Percentiles rank a stretch among this genome's conserved stretches.
Evolutionary conservation across 2,888 invertebrate genomes (phyloP).

Genomic region (Drosophila monieri): DNA sequence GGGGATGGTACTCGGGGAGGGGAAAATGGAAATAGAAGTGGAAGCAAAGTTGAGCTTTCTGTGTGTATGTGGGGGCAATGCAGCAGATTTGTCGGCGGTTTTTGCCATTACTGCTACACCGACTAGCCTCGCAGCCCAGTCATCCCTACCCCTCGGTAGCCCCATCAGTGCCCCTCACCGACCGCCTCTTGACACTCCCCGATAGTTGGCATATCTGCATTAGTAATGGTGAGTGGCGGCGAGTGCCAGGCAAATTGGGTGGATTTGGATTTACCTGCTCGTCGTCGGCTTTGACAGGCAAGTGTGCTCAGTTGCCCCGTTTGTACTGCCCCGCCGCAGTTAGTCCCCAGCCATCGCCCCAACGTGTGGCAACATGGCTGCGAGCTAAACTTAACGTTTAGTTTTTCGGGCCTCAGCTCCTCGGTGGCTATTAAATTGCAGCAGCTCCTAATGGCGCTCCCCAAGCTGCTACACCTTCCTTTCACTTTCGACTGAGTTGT

Average conservation of each 20-base stretch:
- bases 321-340: background rate
- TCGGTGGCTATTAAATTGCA: conserved; percentile 69
- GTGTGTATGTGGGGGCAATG: conserved; percentile 54
- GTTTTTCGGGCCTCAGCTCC: conserved; percentile 52
- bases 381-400: conserved; percentile 62
- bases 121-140: conserved; percentile 7
- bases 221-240: conserved; percentile 73
- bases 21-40: conserved; percentile 1
- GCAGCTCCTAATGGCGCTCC: conserved; percentile 44
- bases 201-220: conserved; percentile 73
- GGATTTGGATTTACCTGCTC: conserved; percentile 54
- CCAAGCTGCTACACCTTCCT: conserved; percentile 27
- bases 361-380: conserved; percentile 44
- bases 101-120: conserved; percentile 67
- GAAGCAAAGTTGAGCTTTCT: background rate
- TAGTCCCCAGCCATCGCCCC: background rate
- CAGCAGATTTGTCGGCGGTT: conserved; percentile 78
- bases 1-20: background rate
- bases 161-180: background rate
- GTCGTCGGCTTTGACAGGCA: conserved; percentile 46
- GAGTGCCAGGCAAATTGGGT: conserved; percentile 68
- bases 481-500: conserved; percentile 51
- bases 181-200: conserved; percentile 3
- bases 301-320: conserved; percentile 12
- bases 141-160: background rate